phyloP scores from a whole-genome alignment of 2,113 vertebrate species.

The Corapipo altera region DNA sequence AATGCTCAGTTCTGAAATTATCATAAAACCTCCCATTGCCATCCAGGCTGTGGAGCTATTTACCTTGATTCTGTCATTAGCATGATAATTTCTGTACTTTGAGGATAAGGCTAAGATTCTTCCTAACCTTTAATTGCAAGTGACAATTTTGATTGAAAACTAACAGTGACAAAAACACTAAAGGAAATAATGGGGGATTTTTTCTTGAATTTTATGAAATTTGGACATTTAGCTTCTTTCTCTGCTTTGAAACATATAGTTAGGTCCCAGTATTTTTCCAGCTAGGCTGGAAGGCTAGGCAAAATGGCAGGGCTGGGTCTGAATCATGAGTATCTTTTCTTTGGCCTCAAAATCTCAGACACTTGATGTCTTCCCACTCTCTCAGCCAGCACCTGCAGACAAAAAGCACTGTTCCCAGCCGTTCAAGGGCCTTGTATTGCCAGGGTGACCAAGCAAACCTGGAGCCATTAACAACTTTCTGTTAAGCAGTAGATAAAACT shows the following conservation, averaged over 20 bases:
- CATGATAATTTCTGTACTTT: background rate
- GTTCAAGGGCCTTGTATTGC: accelerated
- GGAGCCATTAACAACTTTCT: background rate
- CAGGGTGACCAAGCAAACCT: background rate
- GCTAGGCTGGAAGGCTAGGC: background rate
- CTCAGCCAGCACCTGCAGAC: background rate
- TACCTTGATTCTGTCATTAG: background rate
- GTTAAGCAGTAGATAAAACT: background rate
- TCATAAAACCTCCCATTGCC: background rate
- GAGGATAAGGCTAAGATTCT: background rate
- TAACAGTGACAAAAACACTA: background rate
- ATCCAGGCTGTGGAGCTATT: background rate
- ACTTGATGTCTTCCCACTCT: accelerated
- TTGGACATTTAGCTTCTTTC: background rate
- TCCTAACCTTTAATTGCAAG: background rate
- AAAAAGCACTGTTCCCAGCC: background rate
- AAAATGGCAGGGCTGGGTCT: background rate
- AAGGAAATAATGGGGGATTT: background rate
- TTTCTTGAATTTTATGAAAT: background rate
- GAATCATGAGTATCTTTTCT: background rate
- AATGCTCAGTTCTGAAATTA: background rate
- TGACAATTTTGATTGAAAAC: background rate
- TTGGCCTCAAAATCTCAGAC: background rate
- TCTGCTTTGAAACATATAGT: background rate
- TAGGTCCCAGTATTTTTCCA: background rate